Conservation (phyloP, 2,113 vertebrate species). For the Copsychus sechellarum region DNA sequence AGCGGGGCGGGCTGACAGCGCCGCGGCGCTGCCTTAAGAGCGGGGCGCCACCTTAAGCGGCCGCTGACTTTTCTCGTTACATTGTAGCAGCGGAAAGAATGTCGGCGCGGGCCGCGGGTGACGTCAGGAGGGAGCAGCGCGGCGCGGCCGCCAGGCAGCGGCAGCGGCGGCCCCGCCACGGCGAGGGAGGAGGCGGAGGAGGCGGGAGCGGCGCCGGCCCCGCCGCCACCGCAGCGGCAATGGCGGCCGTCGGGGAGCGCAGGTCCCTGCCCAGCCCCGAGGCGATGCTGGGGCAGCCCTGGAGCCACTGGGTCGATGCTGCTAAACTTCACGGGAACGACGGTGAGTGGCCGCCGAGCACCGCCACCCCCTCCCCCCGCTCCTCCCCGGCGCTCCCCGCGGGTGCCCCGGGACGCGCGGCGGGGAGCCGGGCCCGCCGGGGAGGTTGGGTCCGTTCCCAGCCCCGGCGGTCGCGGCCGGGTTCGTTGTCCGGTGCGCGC, state of each 20-base stretch:
- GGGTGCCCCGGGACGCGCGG: too few relatives aligned
- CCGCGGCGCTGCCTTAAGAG: conserved; percentile 68
- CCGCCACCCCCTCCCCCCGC: too few relatives aligned
- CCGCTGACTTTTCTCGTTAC: conserved; percentile 82
- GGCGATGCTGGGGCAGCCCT: conserved; percentile 94
- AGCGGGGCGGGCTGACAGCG: conserved; percentile 39
- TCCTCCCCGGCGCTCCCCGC: too few relatives aligned
- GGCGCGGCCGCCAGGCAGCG: conserved; percentile 84
- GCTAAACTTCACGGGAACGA: conserved; percentile 92
- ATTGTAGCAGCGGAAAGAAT: conserved; percentile 99
- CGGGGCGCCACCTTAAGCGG: conserved; percentile 66
- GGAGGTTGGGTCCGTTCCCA: not conserved
- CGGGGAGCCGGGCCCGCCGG: too few relatives aligned
- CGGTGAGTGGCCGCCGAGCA: conserved; percentile 79
- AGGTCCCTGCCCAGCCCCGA: conserved; percentile 94
- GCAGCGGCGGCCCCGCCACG: conserved; percentile 75
- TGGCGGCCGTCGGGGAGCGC: conserved; percentile 94
- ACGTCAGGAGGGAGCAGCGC: conserved; percentile 96
- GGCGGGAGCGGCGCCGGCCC: conserved; percentile 55
- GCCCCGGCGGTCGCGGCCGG: not conserved
- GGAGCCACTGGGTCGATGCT: conserved; percentile 94
- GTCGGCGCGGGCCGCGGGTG: conserved; percentile 97
- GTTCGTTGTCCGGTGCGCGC: conserved; percentile 19
- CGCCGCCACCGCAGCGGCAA: conserved; percentile 80
- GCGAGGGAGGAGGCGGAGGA: conserved; percentile 60